These are phyloP conservation scores for Cheiracanthium punctorium DNA, from an alignment of 2,888 invertebrate genomes.

Conservation along the genomic window DNA sequence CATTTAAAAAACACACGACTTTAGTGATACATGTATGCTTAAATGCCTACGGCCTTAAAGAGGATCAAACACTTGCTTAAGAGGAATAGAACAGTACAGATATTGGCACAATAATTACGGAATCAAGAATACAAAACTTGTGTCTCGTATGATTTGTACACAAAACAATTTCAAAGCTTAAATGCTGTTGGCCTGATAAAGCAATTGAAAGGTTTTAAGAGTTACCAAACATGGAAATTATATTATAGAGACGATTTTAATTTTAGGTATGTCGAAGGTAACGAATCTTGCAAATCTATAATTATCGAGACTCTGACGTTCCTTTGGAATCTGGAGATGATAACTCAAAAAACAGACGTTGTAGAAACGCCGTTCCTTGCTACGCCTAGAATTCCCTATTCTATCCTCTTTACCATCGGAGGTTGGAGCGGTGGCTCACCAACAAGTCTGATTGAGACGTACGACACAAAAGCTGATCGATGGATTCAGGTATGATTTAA, in stretches of 20 bases:
- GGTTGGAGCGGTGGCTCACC: slow-evolving; percentile 86
- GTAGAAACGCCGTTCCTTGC: slow-evolving; percentile 91
- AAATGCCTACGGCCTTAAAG: too few relatives aligned
- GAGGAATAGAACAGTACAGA: too few relatives aligned
- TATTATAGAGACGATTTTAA: neutral
- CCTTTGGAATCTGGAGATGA: slow-evolving; percentile 93
- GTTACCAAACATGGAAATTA: too few relatives aligned
- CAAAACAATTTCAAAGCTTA: too few relatives aligned
- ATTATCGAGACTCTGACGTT: slow-evolving; percentile 94
- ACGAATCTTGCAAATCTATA: slow-evolving; percentile 89
- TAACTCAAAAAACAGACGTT: slow-evolving; percentile 85
- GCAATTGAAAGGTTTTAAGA: too few relatives aligned
- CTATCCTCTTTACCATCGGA: slow-evolving; percentile 89
- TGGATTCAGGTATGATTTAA: slow-evolving; percentile 88
- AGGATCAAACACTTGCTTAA: too few relatives aligned
- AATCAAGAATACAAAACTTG: too few relatives aligned
- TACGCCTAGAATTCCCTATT: slow-evolving; percentile 85
- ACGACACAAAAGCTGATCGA: slow-evolving; percentile 90
- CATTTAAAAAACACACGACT: too few relatives aligned
- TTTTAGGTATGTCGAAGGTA: slow-evolving; percentile 81
- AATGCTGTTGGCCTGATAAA: too few relatives aligned
- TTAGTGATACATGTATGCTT: too few relatives aligned
- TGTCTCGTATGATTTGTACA: too few relatives aligned
- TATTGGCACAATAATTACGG: too few relatives aligned
- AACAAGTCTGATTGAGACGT: slow-evolving; percentile 88